A percentile compares a stretch with the other conserved stretches of the same genome.
phyloP scores from a whole-genome alignment of 2,888 invertebrate species.

The Sinelater perroti region DNA sequence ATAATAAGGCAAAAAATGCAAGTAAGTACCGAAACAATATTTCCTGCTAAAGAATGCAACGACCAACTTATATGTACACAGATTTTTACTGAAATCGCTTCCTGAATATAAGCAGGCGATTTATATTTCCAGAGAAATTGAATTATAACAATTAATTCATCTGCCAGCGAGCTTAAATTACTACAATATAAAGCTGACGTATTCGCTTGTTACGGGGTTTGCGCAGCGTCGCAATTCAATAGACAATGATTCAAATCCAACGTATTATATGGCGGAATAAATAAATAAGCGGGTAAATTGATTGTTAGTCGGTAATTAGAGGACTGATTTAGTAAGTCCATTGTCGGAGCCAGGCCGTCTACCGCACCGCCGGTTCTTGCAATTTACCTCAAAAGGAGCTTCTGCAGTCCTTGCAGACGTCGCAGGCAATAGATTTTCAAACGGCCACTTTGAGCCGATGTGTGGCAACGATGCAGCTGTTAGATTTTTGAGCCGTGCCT shows the following conservation, averaged over 20 bases:
- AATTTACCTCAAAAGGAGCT: slow-evolving; percentile 54
- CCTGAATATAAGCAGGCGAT: too few species aligned
- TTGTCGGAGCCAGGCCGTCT: slow-evolving; percentile 60
- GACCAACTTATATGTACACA: too few species aligned
- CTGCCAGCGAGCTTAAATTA: not conserved
- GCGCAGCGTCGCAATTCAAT: slow-evolving; percentile 23
- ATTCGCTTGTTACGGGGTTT: slow-evolving; percentile 14
- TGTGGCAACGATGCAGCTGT: slow-evolving; percentile 13
- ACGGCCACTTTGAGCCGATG: slow-evolving; percentile 18
- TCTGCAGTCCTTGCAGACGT: slow-evolving; percentile 33
- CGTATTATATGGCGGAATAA: slow-evolving; percentile 47
- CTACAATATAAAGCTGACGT: slow-evolving; percentile 3
- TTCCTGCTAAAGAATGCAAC: too few species aligned
- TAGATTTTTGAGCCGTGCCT: slow-evolving; percentile 15
- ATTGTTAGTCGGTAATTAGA: slow-evolving; percentile 53
- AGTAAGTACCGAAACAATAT: too few species aligned
- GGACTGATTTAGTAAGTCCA: slow-evolving; percentile 57
- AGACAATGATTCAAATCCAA: slow-evolving; percentile 31
- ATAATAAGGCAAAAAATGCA: too few species aligned
- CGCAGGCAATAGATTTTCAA: slow-evolving; percentile 32
- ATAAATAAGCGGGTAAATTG: slow-evolving; percentile 56
- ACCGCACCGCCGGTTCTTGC: slow-evolving; percentile 48
- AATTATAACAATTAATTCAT: slow-evolving; percentile 12
- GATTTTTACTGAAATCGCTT: too few species aligned
- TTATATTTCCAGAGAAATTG: too few species aligned